Conservation (phyloP, 2,888 invertebrate genomes). For the Cosmia pyralina region DNA sequence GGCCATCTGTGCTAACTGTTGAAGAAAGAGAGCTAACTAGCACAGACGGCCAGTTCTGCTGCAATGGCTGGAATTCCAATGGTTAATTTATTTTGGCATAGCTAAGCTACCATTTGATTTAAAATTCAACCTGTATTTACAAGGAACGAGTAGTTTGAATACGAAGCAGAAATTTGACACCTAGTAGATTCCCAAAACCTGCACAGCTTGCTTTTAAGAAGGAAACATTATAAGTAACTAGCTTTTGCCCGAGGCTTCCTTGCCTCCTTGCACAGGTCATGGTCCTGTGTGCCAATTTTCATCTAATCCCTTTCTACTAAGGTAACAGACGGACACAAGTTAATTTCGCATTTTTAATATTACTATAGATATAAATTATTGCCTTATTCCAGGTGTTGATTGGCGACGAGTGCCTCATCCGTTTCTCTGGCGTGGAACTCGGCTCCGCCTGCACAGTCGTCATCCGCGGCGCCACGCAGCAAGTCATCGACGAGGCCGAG, state of each 20-base stretch:
- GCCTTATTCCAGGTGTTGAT: conserved; percentile 93
- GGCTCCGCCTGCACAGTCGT: conserved; percentile 99
- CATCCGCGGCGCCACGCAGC: conserved; percentile 99
- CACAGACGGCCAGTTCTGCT: too few species aligned
- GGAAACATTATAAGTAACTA: background rate
- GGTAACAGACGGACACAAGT: background rate
- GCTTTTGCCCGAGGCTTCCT: too few species aligned
- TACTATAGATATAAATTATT: background rate
- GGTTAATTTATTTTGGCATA: background rate
- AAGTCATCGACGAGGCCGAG: conserved; percentile 98
- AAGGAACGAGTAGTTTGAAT: background rate
- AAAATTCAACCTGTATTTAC: background rate
- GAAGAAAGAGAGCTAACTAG: too few species aligned
- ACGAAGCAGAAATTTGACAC: background rate
- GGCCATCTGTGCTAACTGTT: too few species aligned
- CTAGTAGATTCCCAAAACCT: background rate
- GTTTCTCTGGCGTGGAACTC: conserved; percentile 98
- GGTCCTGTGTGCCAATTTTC: background rate
- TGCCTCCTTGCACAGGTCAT: too few species aligned
- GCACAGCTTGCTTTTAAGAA: background rate
- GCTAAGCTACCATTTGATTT: too few species aligned
- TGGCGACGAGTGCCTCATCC: conserved; percentile 98
- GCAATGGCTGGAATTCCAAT: background rate
- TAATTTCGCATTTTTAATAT: background rate
- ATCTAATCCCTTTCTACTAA: too few species aligned